Evolutionary conservation across 2,888 invertebrate genomes (phyloP), one percentile per base, ranked within the genome.

Genomic region (Nymphalis polychloros): DNA sequence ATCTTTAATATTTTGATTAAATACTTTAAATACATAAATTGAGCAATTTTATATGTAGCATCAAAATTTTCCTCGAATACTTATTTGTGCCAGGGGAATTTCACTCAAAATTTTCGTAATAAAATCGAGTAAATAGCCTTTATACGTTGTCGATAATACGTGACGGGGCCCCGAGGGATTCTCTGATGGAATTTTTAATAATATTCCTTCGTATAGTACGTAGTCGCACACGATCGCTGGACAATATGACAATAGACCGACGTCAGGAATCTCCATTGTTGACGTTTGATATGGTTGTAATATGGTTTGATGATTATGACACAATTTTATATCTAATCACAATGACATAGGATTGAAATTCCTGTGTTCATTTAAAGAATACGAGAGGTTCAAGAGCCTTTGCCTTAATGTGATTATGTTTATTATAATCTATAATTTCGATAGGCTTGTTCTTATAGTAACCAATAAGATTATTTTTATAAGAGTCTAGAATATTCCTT

Each of bases 131-230:
- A 52, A 62, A 62, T 59, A 60, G 23, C 48, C 13, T 46, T 50
- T 35, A 23, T 31, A 59, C 60, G 52, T 52, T 23, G 63, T 35
- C 62, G 63, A 60, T 70, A 64, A 70, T 68, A 67, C 64, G 59
- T 63, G 62, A 70, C 59, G 5, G 49, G 41, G 13, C 59, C 49
- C 27, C 46, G 17, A 64, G 64, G 67, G 69, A 46, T 63, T 23
- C 63, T 49, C 55, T 49, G 63, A 67, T 72, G 67, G 57, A 69
- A 65, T 72, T 72, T 69, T 72, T 68, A 72, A 72, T 72, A 72
- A 72, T 69, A 69, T 67, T 69, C 67, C 64, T 55, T 31, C 35
- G 57, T 57, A 55, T 55, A 57, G 35, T 19, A 35, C n/a, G 55
- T 64, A 59, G 63, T 55, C 31, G 31, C 62, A 64, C 46, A 53